A percentile compares a stretch with the other conserved stretches of the same genome.
These are phyloP conservation scores for Fukomys damarensis DNA, from an alignment of 2,113 vertebrate species.

Conservation along the genomic window DNA sequence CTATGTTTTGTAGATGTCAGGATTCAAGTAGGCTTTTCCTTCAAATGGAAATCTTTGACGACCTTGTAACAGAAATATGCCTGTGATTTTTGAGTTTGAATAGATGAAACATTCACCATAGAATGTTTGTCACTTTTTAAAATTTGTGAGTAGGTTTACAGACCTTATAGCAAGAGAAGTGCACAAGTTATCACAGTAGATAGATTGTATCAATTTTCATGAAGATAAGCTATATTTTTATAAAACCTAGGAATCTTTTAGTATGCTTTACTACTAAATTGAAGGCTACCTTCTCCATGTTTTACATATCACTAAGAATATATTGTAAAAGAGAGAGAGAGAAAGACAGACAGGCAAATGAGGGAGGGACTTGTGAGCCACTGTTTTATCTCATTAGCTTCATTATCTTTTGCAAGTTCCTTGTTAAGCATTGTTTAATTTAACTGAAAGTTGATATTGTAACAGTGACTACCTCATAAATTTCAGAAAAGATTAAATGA, in stretches of 20 bases:
- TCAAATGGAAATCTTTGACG: not conserved
- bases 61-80: not conserved
- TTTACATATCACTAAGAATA: not conserved
- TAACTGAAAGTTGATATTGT: not conserved
- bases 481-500: not conserved
- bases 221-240: not conserved
- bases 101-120: not conserved
- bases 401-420: not conserved
- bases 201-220: not conserved
- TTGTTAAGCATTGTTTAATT: slow-evolving; percentile 29
- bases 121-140: not conserved
- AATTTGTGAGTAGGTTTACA: not conserved
- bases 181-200: slow-evolving; percentile 2
- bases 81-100: not conserved
- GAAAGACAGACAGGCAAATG: not conserved
- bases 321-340: not conserved
- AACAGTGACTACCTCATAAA: not conserved
- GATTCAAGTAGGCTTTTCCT: not conserved
- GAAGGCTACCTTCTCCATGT: not conserved
- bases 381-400: not conserved
- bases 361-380: not conserved
- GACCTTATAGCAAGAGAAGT: not conserved
- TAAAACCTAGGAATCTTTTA: not conserved
- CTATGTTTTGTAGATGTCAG: not conserved
- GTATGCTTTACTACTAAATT: not conserved